phyloP scores from a whole-genome alignment of 2,888 invertebrate genomes.

The Drosophila mettleri region DNA sequence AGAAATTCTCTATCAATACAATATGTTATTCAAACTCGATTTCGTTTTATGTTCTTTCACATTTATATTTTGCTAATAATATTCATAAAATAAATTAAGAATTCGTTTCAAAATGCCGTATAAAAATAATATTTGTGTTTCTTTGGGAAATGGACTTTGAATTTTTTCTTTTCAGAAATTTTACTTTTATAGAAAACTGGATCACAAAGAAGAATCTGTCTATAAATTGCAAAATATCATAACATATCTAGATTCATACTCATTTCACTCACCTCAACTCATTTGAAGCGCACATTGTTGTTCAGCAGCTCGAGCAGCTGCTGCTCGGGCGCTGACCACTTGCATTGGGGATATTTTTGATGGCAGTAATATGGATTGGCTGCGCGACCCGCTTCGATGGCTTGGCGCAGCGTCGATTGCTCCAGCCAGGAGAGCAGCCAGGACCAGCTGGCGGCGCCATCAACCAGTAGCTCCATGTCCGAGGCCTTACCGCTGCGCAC shows the following conservation, averaged over 20 bases:
- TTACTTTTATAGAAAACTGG: not conserved
- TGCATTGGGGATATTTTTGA: constrained; percentile 85
- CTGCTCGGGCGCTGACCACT: constrained; percentile 79
- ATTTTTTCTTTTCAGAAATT: not conserved
- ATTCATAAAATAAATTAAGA: constrained; percentile 58
- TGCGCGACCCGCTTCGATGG: constrained; percentile 85
- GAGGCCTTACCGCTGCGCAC: constrained; percentile 82
- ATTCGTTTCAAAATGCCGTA: constrained; percentile 53
- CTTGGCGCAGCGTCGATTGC: constrained; percentile 86
- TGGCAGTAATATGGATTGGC: constrained; percentile 81
- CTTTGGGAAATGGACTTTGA: not conserved
- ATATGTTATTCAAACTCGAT: constrained; percentile 38
- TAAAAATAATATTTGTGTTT: constrained; percentile 13
- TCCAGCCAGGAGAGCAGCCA: constrained; percentile 85
- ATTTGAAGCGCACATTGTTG: constrained; percentile 72
- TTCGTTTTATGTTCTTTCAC: constrained; percentile 44
- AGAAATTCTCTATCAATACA: constrained; percentile 17
- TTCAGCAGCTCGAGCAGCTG: constrained; percentile 64
- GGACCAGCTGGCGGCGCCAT: constrained; percentile 85
- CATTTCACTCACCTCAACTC: not conserved
- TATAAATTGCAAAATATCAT: too few species aligned
- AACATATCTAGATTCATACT: too few species aligned
- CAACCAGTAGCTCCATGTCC: constrained; percentile 86
- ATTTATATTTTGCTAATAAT: constrained; percentile 42
- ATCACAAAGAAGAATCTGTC: not conserved